These are phyloP conservation scores for Iselma pallidipennis DNA, from an alignment of 2,888 invertebrate species.

Conservation along the genomic window DNA sequence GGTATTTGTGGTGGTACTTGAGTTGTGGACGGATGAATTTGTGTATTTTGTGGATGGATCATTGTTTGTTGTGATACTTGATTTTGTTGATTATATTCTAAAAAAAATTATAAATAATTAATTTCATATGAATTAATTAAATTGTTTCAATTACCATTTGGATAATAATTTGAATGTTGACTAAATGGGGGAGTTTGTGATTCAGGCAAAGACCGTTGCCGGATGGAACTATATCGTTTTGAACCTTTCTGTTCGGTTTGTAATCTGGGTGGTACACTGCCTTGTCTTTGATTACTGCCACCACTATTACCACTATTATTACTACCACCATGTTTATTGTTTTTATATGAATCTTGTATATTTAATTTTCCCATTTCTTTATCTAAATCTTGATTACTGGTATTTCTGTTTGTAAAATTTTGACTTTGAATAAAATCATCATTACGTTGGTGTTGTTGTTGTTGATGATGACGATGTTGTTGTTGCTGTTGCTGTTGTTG, in stretches of 20 bases:
- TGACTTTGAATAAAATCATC: constrained; percentile 45
- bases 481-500: constrained; percentile 17
- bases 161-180: constrained; percentile 48
- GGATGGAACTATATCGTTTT: constrained; percentile 61
- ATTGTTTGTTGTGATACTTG: constrained; percentile 33
- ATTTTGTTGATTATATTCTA: constrained; percentile 46
- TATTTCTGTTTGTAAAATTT: constrained; percentile 54
- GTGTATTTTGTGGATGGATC: constrained; percentile 29
- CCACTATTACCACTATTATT: constrained; percentile 14
- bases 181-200: constrained; percentile 50
- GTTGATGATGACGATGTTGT: constrained; percentile 16
- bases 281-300: constrained; percentile 41
- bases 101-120: constrained; percentile 7
- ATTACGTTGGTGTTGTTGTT: constrained; percentile 15
- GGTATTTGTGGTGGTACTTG: constrained; percentile 33
- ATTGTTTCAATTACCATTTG: constrained; percentile 37
- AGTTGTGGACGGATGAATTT: constrained; percentile 31
- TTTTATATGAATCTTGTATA: constrained; percentile 42
- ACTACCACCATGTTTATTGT: constrained; percentile 23
- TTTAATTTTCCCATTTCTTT: constrained; percentile 48
- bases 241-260: constrained; percentile 57
- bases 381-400: constrained; percentile 50
- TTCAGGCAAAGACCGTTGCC: constrained; percentile 65
- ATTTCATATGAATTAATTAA: background rate
- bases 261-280: constrained; percentile 52